Base-by-base conservation (phyloP, 2,888 invertebrate species). In the Drosophila koepferae region DNA sequence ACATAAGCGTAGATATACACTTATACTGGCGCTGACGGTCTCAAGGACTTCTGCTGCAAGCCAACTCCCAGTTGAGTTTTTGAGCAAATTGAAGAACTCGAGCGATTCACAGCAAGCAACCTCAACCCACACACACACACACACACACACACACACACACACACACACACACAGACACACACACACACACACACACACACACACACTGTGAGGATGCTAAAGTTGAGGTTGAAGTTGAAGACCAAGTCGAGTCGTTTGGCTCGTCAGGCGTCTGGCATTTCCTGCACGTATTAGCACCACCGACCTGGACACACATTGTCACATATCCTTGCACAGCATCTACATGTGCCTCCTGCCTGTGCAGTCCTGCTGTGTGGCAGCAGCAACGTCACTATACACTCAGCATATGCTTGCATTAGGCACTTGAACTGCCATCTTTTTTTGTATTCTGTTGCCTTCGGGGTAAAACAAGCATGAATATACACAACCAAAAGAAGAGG, bases 361-460 rank as follows among this genome's bases (percentile, higher is more conserved):
- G 58, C 48, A n/a, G 48, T 20, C 12, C 38, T 31, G 16, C 34
- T 36, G 23, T n/a, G 16, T 6, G 23, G 44, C 8, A 10, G 31
- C 43, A 31, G n/a, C 18, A 34, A 18, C 18, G 16, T 63, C 46
- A 38, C 66, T 55, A 54, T 74, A 4, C 23, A 16, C 65, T 36
- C 41, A 54, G 56, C 80, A 74, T 75, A 82, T 86, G 81, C 16
- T 63, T 68, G 61, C 67, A 59, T 54, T 73, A 64, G 56, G 55
- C 82, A 81, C 72, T 81, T 71, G 67, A 63, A 53, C 61, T 51
- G 60, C 38, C 58, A 48, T 43, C 36, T 28, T 46, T 34, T 23
- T 31, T 28, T 36, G 53, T 44, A 40, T 20, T 28, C 51, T 20
- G n/a, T 18, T 51, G 43, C 14, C 7, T 12, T 6, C 12, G 23